phyloP scores from a whole-genome alignment of 2,797 vertebrate genomes.

The Melanotaenia parkinsoni region DNA sequence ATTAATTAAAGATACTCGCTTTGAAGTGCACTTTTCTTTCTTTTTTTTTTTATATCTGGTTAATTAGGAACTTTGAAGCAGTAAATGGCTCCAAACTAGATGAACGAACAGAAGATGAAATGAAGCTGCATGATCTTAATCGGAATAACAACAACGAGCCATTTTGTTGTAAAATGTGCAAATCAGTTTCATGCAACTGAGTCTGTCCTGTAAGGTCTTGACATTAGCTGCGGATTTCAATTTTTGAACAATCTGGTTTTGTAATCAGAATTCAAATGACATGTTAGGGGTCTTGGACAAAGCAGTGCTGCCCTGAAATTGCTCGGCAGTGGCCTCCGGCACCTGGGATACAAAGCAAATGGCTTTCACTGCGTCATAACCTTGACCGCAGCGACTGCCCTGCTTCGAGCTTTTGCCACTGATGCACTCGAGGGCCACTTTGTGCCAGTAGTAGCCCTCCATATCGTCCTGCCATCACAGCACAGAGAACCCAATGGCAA shows the following conservation, averaged over 20 bases:
- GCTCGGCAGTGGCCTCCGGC: slow-evolving; percentile 53
- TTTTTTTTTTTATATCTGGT: slow-evolving; percentile 48
- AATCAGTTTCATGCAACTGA: slow-evolving; percentile 3
- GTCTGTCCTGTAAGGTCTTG: slow-evolving; percentile 18
- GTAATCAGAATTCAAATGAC: slow-evolving; percentile 61
- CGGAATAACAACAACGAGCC: slow-evolving; percentile 14
- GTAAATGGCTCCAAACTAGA: slow-evolving; percentile 44
- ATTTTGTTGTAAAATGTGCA: slow-evolving; percentile 26
- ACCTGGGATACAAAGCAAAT: slow-evolving; percentile 60
- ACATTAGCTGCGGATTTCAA: slow-evolving; percentile 24
- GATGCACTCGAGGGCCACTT: slow-evolving; percentile 74
- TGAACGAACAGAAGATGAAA: slow-evolving; percentile 42
- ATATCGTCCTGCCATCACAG: slow-evolving; percentile 60
- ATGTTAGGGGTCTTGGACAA: slow-evolving; percentile 53
- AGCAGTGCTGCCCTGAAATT: slow-evolving; percentile 52
- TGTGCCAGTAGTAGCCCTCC: slow-evolving; percentile 69
- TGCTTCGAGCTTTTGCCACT: slow-evolving; percentile 65
- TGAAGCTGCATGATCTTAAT: slow-evolving; percentile 45
- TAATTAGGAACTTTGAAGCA: slow-evolving; percentile 68
- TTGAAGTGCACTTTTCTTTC: slow-evolving; percentile 57
- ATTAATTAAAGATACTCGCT: slow-evolving; percentile 78
- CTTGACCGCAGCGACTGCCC: slow-evolving; percentile 74
- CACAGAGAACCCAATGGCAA: slow-evolving; percentile 58
- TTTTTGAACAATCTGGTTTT: slow-evolving; percentile 51
- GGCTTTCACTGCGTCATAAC: slow-evolving; percentile 76